These are phyloP conservation scores for Poecile atricapillus DNA, from an alignment of 2,113 vertebrate genomes.

Conservation along the genomic window DNA sequence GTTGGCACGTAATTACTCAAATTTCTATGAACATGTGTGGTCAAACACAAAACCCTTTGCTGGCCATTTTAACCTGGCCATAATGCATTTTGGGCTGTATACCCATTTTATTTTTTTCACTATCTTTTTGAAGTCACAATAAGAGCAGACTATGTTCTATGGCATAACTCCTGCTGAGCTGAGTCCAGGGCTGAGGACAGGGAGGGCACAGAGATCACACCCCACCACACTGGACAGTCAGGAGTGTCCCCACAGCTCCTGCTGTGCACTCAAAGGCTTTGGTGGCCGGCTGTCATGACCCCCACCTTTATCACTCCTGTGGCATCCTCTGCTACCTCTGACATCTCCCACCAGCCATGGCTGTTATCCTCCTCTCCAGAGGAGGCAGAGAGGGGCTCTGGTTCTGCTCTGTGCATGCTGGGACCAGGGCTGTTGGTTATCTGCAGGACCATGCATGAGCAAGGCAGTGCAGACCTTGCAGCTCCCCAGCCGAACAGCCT, in stretches of 20 bases:
- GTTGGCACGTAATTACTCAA: not conserved
- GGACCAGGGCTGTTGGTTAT: not conserved
- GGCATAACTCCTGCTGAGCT: not conserved
- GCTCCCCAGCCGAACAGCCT: not conserved
- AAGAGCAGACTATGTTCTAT: not conserved
- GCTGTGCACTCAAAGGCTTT: not conserved
- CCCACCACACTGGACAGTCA: accelerated
- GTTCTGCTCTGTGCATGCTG: not conserved
- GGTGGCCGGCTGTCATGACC: not conserved
- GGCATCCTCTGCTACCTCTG: not conserved
- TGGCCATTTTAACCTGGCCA: not conserved
- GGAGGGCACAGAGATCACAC: not conserved
- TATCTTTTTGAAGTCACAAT: not conserved
- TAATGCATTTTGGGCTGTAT: not conserved
- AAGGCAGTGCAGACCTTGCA: not conserved
- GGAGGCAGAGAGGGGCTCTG: not conserved
- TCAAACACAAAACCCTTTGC: not conserved
- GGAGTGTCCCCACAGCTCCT: not conserved
- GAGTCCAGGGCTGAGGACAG: not conserved
- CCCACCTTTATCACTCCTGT: not conserved
- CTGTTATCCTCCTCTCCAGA: not conserved
- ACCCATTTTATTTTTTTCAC: not conserved
- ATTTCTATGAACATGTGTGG: not conserved
- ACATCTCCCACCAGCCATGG: not conserved
- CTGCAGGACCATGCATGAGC: not conserved